Percentiles rank a stretch among this genome's conserved stretches.
Evolutionary conservation across 2,797 vertebrate species (phyloP).

Genomic region (Brotogeris chrysoptera): DNA sequence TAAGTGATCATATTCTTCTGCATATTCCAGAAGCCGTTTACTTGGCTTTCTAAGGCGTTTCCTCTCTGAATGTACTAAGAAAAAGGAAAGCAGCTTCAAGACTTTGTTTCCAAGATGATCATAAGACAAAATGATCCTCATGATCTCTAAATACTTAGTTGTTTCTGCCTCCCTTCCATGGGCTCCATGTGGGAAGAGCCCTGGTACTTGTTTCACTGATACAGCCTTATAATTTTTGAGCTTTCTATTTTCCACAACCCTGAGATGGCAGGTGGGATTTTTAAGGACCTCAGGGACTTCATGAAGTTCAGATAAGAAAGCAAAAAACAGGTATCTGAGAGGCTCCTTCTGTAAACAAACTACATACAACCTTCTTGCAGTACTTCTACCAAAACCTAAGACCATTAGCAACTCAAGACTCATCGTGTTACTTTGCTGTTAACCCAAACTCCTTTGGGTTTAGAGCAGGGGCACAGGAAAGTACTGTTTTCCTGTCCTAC

Average conservation of each 20-base stretch:
- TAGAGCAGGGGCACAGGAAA: not conserved
- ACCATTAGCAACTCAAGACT: not conserved
- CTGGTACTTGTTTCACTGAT: not conserved
- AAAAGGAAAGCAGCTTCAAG: conserved; percentile 63
- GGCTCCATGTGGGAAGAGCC: not conserved
- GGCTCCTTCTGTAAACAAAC: not conserved
- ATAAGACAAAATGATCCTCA: not conserved
- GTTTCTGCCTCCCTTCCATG: not conserved
- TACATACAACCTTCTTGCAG: not conserved
- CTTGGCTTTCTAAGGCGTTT: conserved; percentile 96
- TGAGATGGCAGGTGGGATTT: not conserved
- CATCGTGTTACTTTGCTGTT: not conserved
- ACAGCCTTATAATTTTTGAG: not conserved
- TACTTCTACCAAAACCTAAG: not conserved
- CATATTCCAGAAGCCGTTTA: conserved; percentile 94
- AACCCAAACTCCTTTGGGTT: not conserved
- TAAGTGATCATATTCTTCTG: conserved; percentile 93
- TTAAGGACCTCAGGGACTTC: not conserved
- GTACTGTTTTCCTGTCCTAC: not conserved
- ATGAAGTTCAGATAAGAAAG: not conserved
- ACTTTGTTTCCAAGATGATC: conserved; percentile 4
- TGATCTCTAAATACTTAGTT: not conserved
- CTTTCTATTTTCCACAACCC: not conserved
- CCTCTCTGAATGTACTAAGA: conserved; percentile 83
- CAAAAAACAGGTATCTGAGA: not conserved